Evolutionary conservation across 2,797 vertebrate species (phyloP), one percentile per base, ranked within the genome.

Genomic region (Melanotaenia parkinsoni): DNA sequence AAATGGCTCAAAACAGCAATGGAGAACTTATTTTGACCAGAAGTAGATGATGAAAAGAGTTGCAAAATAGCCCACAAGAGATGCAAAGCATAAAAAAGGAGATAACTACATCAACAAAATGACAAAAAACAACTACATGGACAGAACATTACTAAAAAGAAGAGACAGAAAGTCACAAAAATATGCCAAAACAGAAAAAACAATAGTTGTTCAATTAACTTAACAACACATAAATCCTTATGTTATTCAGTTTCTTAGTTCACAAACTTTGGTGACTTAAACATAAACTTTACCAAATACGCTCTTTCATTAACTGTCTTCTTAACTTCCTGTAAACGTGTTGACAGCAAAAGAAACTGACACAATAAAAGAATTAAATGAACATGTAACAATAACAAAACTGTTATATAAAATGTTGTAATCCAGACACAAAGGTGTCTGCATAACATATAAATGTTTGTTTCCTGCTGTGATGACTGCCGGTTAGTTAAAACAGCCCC

Each of bases 401-500:
- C 2, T 18, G 20, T 40, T 71, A 24, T 45, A 33, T 71, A 51
- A 61, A 61, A 33, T 6, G 58, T 50, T 50, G 10, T 38, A 60
- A 28, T 51, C 16, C 22, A 57, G 60, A 61, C 13, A 74, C 3
- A 2, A 45, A 33, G 18, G 22, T 18, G 35, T 67, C 51, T 43
- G 33, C 16, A 35, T 67, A 32, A 37, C 3, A 64, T 43, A 43
- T 64, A 35, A 59, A 60, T 67, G 7, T 65, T 58, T 43, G 35
- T 38, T 30, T 60, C 70, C 63, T 63, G 67, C 59, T 67, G 66
- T 1, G 35, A 60, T 30, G 1, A 50, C 69, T 45, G 40, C 26
- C 35, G 85, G 32, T 83, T 33, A 66, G 38, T 20, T 64, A 33
- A 50, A 32, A 38, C 9, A 40, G 20, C 22, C 9, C 69, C 74